A percentile compares a stretch with the other conserved stretches of the same genome.
phyloP scores from a whole-genome alignment of 2,888 invertebrate species.

The Cancer borealis region DNA sequence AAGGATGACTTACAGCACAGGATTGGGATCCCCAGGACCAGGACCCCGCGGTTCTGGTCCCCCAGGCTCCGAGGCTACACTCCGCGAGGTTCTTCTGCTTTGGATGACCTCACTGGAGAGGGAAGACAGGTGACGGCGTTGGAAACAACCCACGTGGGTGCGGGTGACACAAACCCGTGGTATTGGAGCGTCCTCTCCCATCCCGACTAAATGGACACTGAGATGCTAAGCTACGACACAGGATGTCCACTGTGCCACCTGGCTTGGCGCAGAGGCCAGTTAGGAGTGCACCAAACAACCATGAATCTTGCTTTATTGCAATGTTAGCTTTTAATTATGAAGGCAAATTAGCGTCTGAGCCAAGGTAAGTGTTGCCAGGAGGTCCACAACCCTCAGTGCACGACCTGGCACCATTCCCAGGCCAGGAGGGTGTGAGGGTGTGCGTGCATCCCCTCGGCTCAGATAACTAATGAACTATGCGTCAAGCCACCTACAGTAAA shows the following conservation, averaged over 20 bases:
- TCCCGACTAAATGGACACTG: not conserved
- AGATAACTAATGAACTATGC: constrained; percentile 8
- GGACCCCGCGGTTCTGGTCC: constrained; percentile 13
- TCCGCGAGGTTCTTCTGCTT: constrained; percentile 58
- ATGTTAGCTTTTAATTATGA: not conserved
- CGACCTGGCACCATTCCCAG: not conserved
- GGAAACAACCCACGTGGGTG: constrained; percentile 42
- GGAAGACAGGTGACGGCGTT: constrained; percentile 56
- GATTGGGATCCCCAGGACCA: constrained; percentile 12
- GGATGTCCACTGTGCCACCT: not conserved
- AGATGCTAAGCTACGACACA: not conserved
- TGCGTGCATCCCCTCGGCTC: not conserved
- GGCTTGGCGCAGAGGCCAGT: not conserved
- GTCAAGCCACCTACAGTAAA: constrained; percentile 8
- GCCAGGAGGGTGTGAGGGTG: not conserved
- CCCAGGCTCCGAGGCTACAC: constrained; percentile 47
- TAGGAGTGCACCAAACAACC: not conserved
- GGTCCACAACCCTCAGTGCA: not conserved
- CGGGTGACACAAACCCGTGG: not conserved
- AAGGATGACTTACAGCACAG: constrained; percentile 56
- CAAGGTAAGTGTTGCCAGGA: constrained; percentile 2
- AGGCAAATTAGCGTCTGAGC: constrained; percentile 13
- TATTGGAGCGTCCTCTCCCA: not conserved
- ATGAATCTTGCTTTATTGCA: not conserved
- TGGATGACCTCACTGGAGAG: constrained; percentile 68